Evolutionary conservation across 2,113 vertebrate species (phyloP).

Genomic region (Collichthys lucidus): DNA sequence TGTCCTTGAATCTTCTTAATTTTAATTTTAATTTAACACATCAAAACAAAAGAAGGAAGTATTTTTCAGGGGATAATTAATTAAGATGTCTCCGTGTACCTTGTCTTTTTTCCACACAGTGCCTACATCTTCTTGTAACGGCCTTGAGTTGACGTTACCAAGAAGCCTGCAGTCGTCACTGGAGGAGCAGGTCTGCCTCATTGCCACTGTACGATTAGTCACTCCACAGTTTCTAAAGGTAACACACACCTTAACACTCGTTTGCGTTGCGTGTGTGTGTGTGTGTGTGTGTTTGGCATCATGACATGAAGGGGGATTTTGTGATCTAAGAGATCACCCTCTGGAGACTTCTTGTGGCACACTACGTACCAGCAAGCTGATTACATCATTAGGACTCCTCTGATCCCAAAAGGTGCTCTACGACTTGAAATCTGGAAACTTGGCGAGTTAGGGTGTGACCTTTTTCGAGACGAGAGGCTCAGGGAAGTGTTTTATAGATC

Average conservation of each 20-base stretch:
- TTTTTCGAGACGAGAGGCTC: not conserved
- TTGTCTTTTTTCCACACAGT: constrained; percentile 81
- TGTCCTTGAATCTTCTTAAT: not conserved
- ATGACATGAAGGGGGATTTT: not conserved
- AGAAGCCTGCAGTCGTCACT: constrained; percentile 86
- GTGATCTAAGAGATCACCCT: constrained; percentile 1
- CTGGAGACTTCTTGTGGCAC: constrained; percentile 26
- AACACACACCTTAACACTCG: constrained; percentile 37
- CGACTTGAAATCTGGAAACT: constrained; percentile 23
- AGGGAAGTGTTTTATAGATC: too few relatives aligned
- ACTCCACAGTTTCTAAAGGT: constrained; percentile 90
- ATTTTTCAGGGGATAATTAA: not conserved
- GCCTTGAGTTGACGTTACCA: constrained; percentile 85
- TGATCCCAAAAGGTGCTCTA: constrained; percentile 23
- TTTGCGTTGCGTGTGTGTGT: not conserved
- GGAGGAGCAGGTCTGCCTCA: constrained; percentile 92
- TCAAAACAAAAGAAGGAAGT: not conserved
- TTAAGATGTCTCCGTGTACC: not conserved
- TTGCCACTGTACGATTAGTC: constrained; percentile 91
- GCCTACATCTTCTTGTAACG: constrained; percentile 89
- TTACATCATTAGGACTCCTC: constrained; percentile 31
- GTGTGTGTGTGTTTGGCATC: not conserved
- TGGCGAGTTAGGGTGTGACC: not conserved
- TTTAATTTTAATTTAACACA: not conserved
- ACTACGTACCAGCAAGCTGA: constrained; percentile 25